Evolutionary conservation across 2,113 vertebrate species (phyloP).

Genomic region (Pterocles orientalis): DNA sequence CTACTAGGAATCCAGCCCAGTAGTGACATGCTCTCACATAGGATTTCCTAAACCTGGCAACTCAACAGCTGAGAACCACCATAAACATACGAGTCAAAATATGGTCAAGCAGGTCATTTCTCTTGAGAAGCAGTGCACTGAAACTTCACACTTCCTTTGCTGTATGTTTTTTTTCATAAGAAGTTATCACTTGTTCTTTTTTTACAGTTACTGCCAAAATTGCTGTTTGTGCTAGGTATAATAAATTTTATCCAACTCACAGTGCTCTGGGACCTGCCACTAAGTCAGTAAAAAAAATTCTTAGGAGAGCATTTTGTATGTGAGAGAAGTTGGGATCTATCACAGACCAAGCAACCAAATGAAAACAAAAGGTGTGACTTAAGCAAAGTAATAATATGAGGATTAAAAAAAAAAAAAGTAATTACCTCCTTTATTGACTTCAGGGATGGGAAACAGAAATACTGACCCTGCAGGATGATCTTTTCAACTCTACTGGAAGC

Average conservation of each 20-base stretch:
- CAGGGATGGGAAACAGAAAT: not conserved
- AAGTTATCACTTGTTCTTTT: not conserved
- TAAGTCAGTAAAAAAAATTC: not conserved
- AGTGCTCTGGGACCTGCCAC: not conserved
- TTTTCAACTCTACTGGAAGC: not conserved
- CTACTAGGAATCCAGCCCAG: not conserved
- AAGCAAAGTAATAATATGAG: not conserved
- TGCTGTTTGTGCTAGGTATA: not conserved
- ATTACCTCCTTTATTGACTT: not conserved
- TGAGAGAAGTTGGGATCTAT: not conserved
- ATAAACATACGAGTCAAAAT: not conserved
- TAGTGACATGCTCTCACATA: not conserved
- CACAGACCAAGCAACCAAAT: not conserved
- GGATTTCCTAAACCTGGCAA: not conserved
- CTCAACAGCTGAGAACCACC: not conserved
- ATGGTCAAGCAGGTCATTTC: not conserved
- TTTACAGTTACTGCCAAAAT: not conserved
- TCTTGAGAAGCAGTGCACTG: not conserved
- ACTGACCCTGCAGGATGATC: not conserved
- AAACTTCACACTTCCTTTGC: not conserved
- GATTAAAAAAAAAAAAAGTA: not conserved
- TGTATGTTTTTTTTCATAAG: not conserved
- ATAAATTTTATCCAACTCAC: not conserved
- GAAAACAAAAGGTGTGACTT: conserved; percentile 11
- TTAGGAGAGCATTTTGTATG: not conserved